These are phyloP conservation scores for Brotula barbata DNA, from an alignment of 2,797 vertebrate genomes.

Conservation along the genomic window DNA sequence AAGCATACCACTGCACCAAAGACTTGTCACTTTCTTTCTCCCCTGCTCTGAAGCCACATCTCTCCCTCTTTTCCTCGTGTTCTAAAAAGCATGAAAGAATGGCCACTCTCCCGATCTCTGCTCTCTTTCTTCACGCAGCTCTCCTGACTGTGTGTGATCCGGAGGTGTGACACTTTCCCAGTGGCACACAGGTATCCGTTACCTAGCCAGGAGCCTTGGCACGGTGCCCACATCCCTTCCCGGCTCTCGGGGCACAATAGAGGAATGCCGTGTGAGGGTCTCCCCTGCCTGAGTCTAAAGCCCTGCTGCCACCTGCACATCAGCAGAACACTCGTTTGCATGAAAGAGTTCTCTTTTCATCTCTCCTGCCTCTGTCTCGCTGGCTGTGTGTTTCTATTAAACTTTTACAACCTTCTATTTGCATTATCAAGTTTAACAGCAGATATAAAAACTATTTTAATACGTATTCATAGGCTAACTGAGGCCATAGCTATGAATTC, in stretches of 20 bases:
- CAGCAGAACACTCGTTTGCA: slow-evolving; percentile 1
- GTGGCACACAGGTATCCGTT: slow-evolving; percentile 71
- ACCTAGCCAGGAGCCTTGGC: slow-evolving; percentile 61
- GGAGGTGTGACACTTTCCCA: slow-evolving; percentile 74
- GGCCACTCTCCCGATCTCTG: slow-evolving; percentile 26
- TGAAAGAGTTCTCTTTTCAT: slow-evolving; percentile 31
- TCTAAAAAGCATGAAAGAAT: slow-evolving; percentile 45
- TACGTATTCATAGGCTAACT: background rate
- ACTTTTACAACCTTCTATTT: too few relatives aligned
- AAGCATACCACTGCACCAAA: slow-evolving; percentile 53
- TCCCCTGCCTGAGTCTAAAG: slow-evolving; percentile 20
- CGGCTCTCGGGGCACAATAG: slow-evolving; percentile 59
- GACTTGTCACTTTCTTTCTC: slow-evolving; percentile 48
- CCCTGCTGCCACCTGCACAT: slow-evolving; percentile 32
- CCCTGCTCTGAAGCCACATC: slow-evolving; percentile 9
- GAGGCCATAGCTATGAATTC: background rate
- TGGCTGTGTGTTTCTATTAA: background rate
- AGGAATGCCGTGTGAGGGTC: slow-evolving; percentile 37
- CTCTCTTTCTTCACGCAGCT: slow-evolving; percentile 32
- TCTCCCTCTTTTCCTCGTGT: slow-evolving; percentile 25
- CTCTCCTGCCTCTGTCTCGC: background rate
- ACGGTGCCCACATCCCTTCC: slow-evolving; percentile 40
- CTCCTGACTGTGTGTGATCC: slow-evolving; percentile 61
- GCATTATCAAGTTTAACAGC: background rate
- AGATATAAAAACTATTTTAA: too few relatives aligned